phyloP scores from a whole-genome alignment of 2,113 vertebrate species.

The Passer domesticus region DNA sequence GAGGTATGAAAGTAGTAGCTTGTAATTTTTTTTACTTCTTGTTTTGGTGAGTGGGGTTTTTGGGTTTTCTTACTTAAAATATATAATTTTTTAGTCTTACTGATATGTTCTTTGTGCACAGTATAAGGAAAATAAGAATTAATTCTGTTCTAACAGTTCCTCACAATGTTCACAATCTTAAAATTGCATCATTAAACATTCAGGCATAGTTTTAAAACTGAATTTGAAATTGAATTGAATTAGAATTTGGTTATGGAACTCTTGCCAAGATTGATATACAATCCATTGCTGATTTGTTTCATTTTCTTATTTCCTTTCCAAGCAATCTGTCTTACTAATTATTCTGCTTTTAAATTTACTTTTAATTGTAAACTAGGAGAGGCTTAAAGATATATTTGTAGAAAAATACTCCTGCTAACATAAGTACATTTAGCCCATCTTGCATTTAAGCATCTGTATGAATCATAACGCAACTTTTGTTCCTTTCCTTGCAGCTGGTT shows the following conservation, averaged over 20 bases:
- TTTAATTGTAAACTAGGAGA: neutral
- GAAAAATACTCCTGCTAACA: neutral
- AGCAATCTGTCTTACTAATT: neutral
- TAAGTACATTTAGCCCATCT: neutral
- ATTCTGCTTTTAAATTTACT: neutral
- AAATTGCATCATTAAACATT: neutral
- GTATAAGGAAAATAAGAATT: neutral
- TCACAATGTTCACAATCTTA: neutral
- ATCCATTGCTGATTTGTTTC: neutral
- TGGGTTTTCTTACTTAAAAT: neutral
- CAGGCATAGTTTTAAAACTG: neutral
- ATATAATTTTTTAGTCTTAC: neutral
- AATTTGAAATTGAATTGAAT: neutral
- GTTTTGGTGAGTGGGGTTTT: neutral
- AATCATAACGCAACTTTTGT: neutral
- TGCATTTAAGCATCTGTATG: neutral
- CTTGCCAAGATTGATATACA: neutral
- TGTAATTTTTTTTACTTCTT: neutral
- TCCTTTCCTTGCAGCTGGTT: neutral
- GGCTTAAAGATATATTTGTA: neutral
- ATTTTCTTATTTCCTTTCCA: neutral
- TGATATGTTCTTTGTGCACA: neutral
- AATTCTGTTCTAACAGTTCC: neutral
- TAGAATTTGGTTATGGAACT: neutral
- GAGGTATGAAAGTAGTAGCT: neutral